Evolutionary conservation across 2,797 vertebrate species (phyloP), one percentile per base, ranked within the genome.

Genomic region (Cryptoprocta ferox): DNA sequence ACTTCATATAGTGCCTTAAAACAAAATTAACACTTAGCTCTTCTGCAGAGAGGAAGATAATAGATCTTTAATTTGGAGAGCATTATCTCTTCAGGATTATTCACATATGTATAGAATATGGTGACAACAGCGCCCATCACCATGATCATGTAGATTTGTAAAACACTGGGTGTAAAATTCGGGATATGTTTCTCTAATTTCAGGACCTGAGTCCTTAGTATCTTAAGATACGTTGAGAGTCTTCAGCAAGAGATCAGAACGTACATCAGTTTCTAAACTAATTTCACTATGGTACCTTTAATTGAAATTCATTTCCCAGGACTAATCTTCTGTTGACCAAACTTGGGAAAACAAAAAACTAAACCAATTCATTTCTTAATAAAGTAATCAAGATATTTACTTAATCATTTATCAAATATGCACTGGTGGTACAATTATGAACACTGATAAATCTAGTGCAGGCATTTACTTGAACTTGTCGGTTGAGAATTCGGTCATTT

Each of bases 401-500:
- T 59, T 61, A 76, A 35, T 89, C 10, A n/a, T 82, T 66, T 73
- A 50, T 79, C 56, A 66, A 35, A 39, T 81, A 75, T 66, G 50
- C 10, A 88, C 45, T 30, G 8, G 16, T 81, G 15, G 10, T 45
- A 76, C 63, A 80, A 71, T 89, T 89, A 61, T 56, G 37, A 76
- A 48, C 71, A 79, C 14, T 71, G 66, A 81, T 39, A 94, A 83
- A 71, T 92, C 32, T 71, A 91, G 39, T 84, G 2, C 37, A 50
- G 84, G 45, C 91, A 50, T 96, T 66, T 95, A 87, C 37, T 93
- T 78, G 45, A 5, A 37, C 5, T 42, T 68, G n/a, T 68, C 24
- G 24, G 35, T 76, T 89, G 66, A 96, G 61, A 88, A 90, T 96
- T 91, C 92, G 75, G 11, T 45, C 53, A 91, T 75, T 96, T 90